Evolutionary conservation across 2,888 invertebrate genomes (phyloP).

Genomic region (Sthenelais limicola): DNA sequence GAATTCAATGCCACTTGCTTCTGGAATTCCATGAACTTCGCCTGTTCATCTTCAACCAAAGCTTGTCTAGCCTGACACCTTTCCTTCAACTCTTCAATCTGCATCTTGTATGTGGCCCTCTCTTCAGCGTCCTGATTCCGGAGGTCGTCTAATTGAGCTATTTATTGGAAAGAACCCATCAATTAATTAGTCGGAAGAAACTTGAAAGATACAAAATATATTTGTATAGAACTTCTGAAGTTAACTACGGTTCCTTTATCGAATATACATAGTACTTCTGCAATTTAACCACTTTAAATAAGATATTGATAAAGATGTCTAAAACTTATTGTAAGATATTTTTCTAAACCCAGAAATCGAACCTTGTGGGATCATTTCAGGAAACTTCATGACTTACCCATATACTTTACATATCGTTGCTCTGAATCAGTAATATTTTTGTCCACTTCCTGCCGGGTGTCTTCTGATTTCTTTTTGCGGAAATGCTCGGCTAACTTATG

Average conservation of each 20-base stretch:
- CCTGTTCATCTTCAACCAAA: slow-evolving; percentile 66
- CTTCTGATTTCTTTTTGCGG: slow-evolving; percentile 71
- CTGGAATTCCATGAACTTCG: slow-evolving; percentile 68
- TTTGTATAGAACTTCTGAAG: too few relatives aligned
- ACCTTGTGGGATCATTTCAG: neutral
- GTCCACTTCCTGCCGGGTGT: slow-evolving; percentile 65
- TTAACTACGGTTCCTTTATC: too few relatives aligned
- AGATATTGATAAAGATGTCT: too few relatives aligned
- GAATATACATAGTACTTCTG: too few relatives aligned
- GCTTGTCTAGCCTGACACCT: slow-evolving; percentile 67
- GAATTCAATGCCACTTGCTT: slow-evolving; percentile 68
- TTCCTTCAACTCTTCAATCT: slow-evolving; percentile 66
- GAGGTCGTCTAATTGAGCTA: slow-evolving; percentile 70
- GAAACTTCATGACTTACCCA: too few relatives aligned
- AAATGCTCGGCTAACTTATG: slow-evolving; percentile 71
- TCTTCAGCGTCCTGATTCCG: slow-evolving; percentile 61
- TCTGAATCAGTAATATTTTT: slow-evolving; percentile 71
- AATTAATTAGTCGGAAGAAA: too few relatives aligned
- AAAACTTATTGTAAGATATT: neutral
- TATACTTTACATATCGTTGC: slow-evolving; percentile 71
- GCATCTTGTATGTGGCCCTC: slow-evolving; percentile 59
- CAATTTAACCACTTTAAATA: too few relatives aligned
- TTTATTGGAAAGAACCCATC: slow-evolving; percentile 3
- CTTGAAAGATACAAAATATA: too few relatives aligned
- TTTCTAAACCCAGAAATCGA: neutral